These are phyloP conservation scores for Venustaconcha ellipsiformis DNA, from an alignment of 1,140 invertebrate species.

Conservation along the genomic window DNA sequence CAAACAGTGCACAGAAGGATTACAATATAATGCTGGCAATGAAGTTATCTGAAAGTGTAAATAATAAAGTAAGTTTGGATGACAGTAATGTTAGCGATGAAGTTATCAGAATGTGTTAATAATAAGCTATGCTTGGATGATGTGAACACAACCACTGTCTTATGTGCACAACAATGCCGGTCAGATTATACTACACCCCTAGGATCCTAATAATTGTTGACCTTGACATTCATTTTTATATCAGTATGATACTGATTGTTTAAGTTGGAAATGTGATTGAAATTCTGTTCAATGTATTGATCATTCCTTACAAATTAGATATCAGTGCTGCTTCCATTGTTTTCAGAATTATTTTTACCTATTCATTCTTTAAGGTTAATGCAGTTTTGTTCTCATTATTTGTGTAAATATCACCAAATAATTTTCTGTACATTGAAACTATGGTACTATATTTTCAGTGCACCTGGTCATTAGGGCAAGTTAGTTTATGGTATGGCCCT, in stretches of 20 bases:
- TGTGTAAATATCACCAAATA: no score
- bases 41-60: slow-evolving; percentile 41
- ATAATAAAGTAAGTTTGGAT: slow-evolving; percentile 30
- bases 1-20: slow-evolving; percentile 49
- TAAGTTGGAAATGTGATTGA: not conserved
- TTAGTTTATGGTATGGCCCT: no score
- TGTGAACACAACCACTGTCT: not conserved
- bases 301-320: no score
- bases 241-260: not conserved
- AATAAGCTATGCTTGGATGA: slow-evolving; percentile 29
- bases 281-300: no score
- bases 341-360: no score
- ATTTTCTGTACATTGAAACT: no score
- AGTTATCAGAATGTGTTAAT: slow-evolving; percentile 34
- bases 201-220: not conserved
- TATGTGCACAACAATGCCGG: not conserved
- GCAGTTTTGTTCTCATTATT: no score
- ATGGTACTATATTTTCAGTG: no score
- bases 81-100: slow-evolving; percentile 40
- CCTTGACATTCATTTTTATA: not conserved
- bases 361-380: no score
- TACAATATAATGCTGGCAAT: slow-evolving; percentile 44
- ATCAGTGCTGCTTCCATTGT: no score
- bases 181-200: no score
- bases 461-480: no score